These are phyloP conservation scores for Drosophila funebris DNA, from an alignment of 1,140 invertebrate species.

Conservation along the genomic window DNA sequence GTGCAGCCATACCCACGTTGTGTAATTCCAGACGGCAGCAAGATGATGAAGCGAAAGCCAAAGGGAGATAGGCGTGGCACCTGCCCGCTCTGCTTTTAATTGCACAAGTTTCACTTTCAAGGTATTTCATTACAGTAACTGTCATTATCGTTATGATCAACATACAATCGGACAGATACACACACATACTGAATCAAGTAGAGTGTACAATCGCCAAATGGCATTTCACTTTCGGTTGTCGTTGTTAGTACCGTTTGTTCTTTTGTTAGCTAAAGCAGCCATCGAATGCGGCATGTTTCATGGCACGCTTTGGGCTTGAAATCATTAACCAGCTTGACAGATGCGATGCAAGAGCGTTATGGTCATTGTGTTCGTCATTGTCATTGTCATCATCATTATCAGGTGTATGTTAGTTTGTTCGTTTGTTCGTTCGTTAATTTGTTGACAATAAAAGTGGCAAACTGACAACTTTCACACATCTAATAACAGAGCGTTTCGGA, in stretches of 20 bases:
- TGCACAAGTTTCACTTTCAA: constrained; percentile 79
- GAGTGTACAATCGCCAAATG: constrained; percentile 27
- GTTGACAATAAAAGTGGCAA: constrained; percentile 76
- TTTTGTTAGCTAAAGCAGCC: constrained; percentile 67
- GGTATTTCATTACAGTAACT: constrained; percentile 77
- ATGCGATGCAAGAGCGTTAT: constrained; percentile 17
- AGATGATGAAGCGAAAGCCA: constrained; percentile 43
- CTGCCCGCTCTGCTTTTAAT: constrained; percentile 59
- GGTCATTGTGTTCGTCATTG: constrained; percentile 34
- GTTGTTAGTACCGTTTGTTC: constrained; percentile 62
- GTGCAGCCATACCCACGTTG: constrained; percentile 54
- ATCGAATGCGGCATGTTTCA: constrained; percentile 48
- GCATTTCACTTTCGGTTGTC: constrained; percentile 69
- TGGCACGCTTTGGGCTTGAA: constrained; percentile 28
- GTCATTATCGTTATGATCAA: constrained; percentile 73
- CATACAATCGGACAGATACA: constrained; percentile 2
- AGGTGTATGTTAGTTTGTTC: constrained; percentile 33
- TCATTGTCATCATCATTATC: constrained; percentile 20
- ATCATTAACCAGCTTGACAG: constrained; percentile 41
- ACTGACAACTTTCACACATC: constrained; percentile 79
- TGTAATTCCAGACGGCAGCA: constrained; percentile 55
- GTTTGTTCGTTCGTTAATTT: constrained; percentile 57
- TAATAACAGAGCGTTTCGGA: constrained; percentile 18
- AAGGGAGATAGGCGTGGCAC: constrained; percentile 48
- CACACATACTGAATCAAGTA: neutral